A percentile compares a stretch with the other conserved stretches of the same genome.
Evolutionary conservation across 2,888 invertebrate genomes (phyloP).

Genomic region (Cryptocephalus moraei): DNA sequence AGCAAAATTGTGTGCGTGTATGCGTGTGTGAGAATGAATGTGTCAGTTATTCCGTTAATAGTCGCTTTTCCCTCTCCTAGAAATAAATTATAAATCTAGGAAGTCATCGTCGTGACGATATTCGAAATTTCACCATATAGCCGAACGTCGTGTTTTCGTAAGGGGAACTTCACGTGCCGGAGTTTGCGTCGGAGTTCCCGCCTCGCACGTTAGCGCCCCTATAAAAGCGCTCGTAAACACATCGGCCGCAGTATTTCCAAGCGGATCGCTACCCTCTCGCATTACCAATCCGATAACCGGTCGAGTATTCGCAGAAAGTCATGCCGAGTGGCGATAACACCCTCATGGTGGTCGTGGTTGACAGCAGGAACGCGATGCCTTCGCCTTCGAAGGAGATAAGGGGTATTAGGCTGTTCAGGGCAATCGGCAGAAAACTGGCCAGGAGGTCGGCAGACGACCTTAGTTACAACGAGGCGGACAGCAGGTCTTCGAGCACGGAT

Average conservation of each 20-base stretch:
- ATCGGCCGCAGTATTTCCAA: constrained; percentile 14
- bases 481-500: constrained; percentile 40
- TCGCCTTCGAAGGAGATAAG: constrained; percentile 47
- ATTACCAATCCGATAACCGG: not conserved
- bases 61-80: too few relatives aligned
- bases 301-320: constrained; percentile 3
- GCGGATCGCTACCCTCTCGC: constrained; percentile 4
- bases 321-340: constrained; percentile 19
- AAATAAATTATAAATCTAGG: too few relatives aligned
- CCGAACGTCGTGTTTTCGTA: too few relatives aligned
- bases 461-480: constrained; percentile 37
- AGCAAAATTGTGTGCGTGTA: too few relatives aligned
- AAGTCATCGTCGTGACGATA: too few relatives aligned
- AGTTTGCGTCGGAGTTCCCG: too few relatives aligned
- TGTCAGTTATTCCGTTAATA: too few relatives aligned
- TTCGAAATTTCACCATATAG: too few relatives aligned
- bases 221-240: constrained; percentile 28
- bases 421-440: constrained; percentile 53
- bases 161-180: too few relatives aligned
- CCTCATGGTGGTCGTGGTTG: constrained; percentile 24
- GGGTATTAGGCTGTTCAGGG: constrained; percentile 55
- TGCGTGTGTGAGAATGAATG: too few relatives aligned
- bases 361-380: constrained; percentile 38
- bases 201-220: constrained; percentile 23
- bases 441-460: constrained; percentile 42